Evolutionary conservation across 1,140 invertebrate species (phyloP).

Genomic region (Ctenoplectra terminalis): DNA sequence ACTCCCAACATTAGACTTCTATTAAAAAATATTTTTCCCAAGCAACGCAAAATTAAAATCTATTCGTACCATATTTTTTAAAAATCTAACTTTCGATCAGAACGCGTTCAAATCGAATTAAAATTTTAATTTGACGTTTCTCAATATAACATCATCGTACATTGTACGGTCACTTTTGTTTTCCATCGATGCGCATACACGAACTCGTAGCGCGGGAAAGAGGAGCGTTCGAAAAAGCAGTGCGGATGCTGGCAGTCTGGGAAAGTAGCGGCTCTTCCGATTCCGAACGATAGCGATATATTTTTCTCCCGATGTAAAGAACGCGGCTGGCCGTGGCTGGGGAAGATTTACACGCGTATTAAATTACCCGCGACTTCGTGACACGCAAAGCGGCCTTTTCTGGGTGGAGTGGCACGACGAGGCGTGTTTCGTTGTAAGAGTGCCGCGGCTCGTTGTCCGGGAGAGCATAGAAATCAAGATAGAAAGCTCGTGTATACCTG

Average conservation of each 20-base stretch:
- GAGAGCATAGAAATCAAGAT: conserved; percentile 70
- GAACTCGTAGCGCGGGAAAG: not conserved
- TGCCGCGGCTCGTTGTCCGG: conserved; percentile 61
- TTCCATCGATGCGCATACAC: too few species aligned
- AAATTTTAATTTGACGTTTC: too few species aligned
- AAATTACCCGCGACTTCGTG: conserved; percentile 71
- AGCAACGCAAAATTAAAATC: too few species aligned
- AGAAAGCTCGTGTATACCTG: conserved; percentile 70
- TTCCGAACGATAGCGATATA: conserved; percentile 61
- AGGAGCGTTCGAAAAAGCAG: not conserved
- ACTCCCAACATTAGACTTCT: too few species aligned
- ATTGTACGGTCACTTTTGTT: too few species aligned
- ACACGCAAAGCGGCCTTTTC: conserved; percentile 66
- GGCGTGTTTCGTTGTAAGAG: conserved; percentile 63
- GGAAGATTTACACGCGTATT: conserved; percentile 70
- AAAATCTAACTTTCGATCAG: too few species aligned
- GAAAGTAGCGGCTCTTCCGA: conserved; percentile 57
- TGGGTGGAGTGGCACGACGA: conserved; percentile 61
- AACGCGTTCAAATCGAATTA: too few species aligned
- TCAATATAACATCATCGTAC: too few species aligned
- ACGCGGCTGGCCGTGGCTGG: conserved; percentile 38
- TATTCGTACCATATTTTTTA: too few species aligned
- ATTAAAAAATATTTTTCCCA: too few species aligned
- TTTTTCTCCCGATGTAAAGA: conserved; percentile 58
- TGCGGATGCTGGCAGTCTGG: conserved; percentile 5